phyloP scores from a whole-genome alignment of 2,113 vertebrate genomes.

The Brachyhypopomus occidentalis region DNA sequence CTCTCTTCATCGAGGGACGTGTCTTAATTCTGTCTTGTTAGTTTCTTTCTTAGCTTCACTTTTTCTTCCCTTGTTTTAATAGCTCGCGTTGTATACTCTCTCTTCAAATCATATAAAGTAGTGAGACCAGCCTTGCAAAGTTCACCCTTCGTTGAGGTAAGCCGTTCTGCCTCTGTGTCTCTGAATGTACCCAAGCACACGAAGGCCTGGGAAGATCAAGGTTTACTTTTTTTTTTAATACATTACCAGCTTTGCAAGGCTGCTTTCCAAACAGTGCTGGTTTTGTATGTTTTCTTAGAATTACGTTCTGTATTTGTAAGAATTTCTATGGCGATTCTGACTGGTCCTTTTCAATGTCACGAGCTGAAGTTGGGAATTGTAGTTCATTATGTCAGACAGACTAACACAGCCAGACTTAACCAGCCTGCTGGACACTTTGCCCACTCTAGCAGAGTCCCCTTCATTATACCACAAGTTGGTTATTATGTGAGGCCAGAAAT shows the following conservation, averaged over 20 bases:
- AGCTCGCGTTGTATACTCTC: background rate
- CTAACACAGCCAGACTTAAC: too few species aligned
- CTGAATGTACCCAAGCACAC: background rate
- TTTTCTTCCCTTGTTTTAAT: background rate
- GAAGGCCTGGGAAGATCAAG: background rate
- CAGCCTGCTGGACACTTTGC: too few species aligned
- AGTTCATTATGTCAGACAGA: too few species aligned
- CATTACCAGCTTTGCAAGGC: conserved; percentile 27
- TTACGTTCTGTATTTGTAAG: background rate
- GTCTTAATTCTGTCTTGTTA: conserved; percentile 38
- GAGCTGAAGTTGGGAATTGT: background rate
- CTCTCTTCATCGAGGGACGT: conserved; percentile 46
- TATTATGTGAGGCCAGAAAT: background rate
- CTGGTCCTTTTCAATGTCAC: background rate
- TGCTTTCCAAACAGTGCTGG: conserved; percentile 3
- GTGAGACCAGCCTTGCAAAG: background rate
- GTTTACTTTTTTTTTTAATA: conserved; percentile 35
- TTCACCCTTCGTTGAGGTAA: background rate
- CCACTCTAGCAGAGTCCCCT: too few species aligned
- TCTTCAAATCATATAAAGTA: background rate
- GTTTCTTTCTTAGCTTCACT: background rate
- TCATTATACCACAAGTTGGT: too few species aligned
- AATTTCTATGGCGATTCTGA: conserved; percentile 7
- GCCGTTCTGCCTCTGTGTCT: conserved; percentile 6
- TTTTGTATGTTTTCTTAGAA: conserved; percentile 25